phyloP scores from a whole-genome alignment of 1,140 invertebrate species.

The Glomeris maerens region DNA sequence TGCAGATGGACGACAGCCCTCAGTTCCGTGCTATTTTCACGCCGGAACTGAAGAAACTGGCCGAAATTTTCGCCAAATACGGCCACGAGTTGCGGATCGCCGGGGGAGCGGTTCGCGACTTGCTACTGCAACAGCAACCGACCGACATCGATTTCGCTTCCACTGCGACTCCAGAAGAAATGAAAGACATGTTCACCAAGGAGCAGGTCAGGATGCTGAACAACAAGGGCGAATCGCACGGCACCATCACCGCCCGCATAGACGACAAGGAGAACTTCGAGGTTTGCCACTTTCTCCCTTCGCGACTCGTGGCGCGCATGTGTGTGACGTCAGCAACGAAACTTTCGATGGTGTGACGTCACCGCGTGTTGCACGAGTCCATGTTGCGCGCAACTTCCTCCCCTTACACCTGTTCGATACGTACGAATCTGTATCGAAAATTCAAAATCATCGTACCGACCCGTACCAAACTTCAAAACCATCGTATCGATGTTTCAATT shows the following conservation, averaged over 20 bases:
- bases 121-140: conserved; percentile 71
- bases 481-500: no score
- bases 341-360: no score
- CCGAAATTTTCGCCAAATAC: conserved; percentile 61
- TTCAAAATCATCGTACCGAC: no score
- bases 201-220: conserved; percentile 87
- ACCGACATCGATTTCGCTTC: conserved; percentile 97
- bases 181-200: conserved; percentile 83
- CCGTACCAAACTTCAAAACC: no score
- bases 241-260: conserved; percentile 91
- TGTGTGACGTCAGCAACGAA: no score
- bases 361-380: conserved; percentile 15
- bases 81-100: conserved; percentile 79
- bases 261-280: conserved; percentile 91
- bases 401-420: conserved; percentile 10
- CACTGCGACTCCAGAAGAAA: conserved; percentile 85
- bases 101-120: conserved; percentile 85
- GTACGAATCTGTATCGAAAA: neutral
- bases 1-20: conserved; percentile 32
- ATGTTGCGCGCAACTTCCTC: conserved; percentile 28
- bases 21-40: conserved; percentile 66
- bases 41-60: conserved; percentile 52
- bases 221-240: conserved; percentile 86
- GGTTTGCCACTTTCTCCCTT: no score
- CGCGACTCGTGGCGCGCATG: no score